phyloP scores from a whole-genome alignment of 2,797 vertebrate species.

The Peromyscus melanophrys region DNA sequence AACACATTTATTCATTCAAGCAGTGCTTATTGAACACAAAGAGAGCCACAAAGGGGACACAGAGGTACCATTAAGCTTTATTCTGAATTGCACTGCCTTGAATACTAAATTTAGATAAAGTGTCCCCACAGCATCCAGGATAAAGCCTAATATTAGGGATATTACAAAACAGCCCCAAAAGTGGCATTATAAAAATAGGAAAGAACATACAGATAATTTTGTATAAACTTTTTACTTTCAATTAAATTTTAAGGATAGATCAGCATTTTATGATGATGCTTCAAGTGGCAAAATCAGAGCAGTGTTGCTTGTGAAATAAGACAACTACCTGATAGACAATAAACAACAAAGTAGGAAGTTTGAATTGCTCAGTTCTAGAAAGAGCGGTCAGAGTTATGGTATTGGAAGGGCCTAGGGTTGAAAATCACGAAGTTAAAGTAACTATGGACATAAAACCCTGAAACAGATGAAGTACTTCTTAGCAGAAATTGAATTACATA shows the following conservation, averaged over 20 bases:
- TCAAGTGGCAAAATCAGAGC: constrained; percentile 45
- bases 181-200: constrained; percentile 57
- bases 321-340: background rate
- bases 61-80: background rate
- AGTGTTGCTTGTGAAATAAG: constrained; percentile 15
- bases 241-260: constrained; percentile 62
- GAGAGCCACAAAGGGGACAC: background rate
- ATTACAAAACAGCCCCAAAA: constrained; percentile 57
- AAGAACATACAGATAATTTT: constrained; percentile 53
- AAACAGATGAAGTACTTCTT: background rate
- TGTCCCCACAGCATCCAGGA: background rate
- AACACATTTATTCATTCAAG: background rate
- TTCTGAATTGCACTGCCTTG: background rate
- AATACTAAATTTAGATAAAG: constrained; percentile 66
- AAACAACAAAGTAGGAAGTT: background rate
- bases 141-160: background rate
- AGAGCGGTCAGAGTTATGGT: background rate
- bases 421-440: constrained; percentile 21
- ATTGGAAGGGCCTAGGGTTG: background rate
- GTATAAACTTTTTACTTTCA: constrained; percentile 49
- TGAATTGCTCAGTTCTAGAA: background rate
- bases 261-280: constrained; percentile 19
- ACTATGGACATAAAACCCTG: background rate
- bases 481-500: background rate
- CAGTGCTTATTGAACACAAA: background rate